Base-by-base conservation (phyloP, 2,888 invertebrate species). In the Drosophila melanosoma region DNA sequence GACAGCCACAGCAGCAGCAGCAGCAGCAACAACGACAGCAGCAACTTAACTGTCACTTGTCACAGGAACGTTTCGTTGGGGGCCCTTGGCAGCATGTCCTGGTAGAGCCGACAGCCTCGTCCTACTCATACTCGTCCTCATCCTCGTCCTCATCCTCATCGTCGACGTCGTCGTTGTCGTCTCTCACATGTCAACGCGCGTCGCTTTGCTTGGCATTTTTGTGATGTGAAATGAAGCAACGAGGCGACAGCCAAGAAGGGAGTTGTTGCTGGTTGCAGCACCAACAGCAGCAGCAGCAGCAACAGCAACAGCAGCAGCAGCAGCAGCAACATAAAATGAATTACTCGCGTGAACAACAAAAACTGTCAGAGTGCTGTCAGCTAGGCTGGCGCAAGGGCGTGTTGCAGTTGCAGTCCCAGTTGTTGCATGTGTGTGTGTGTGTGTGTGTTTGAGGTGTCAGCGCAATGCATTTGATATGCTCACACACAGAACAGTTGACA, bases 341-440 rank as follows among this genome's bases (percentile, higher is more conserved):
- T 91, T 92, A 91, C 90, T 92, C 91, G 92, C 91, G 88, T 91
- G 92, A 92, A 91, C 90, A 92, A 91, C 91, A 91, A 92, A 86
- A 91, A 91, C 92, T 91, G 91, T 91, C 91, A 91, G 89, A 87
- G 83, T 72, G 89, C 92, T 92, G 91, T 91, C 91, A 92, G 92
- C 87, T 85, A 79, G 79, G 88, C 58, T 62, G 75, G 79, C 58
- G 62, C 74, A 63, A 49, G 62, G 74, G 72, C 65, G 69, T 60
- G 64, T 69, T 72, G 71, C 62, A 42, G 71, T 54, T 60, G 58
- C 40, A 52, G 58, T 53, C 51, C 42, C 35, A 26, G 40, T 59
- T 72, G 67, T 58, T 71, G 72, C 71, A 65, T 59, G 58, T 38
- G 38, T 62, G 66, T 62, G 67, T 59, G 58, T 38, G 38, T 62